Evolutionary conservation across 2,888 invertebrate species (phyloP), one percentile per base, ranked within the genome.

Genomic region (Drosophila subsilvestris): DNA sequence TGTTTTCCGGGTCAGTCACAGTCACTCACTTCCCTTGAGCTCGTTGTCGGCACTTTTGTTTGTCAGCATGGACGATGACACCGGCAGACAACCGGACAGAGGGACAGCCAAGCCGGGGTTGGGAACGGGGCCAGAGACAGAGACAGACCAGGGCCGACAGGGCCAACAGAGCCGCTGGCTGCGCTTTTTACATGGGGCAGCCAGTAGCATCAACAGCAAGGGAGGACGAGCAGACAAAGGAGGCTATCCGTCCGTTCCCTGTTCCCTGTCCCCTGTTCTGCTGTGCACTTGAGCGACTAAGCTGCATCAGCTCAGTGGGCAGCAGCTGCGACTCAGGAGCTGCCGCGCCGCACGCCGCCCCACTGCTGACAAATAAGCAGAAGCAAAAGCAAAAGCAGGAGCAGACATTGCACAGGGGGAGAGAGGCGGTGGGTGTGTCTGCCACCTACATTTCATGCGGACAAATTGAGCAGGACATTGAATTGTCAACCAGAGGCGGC

Each of bases 391-490:
- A n/a, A n/a, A 48, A 27, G 37, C 58, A 63, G 59, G 58, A 71
- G 59, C 74, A 66, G 65, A 42, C 62, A 60, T 67, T 71, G 54
- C 63, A 42, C 47, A 56, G 45, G 22, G 3, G 22, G 57, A 56
- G 58, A 59, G 61, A 51, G 45, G 20, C 50, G 22, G 37, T 57
- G 2, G 29, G 42, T 18, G 53, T 20, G 32, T 25, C 44, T 42
- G 43, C 43, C 54, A 18, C 49, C 72, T 54, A 45, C 80, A 55
- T 87, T 83, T 86, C 80, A 86, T 86, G 84, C 80, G 75, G 86
- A 86, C 82, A 85, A 86, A 89, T 88, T 86, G 86, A 89, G 78
- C 77, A 86, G 82, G 86, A 86, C 88, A 86, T 84, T 79, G 88
- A 82, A 86, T 89, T 86, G 89, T 89, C 79, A 79, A 83, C 86